Conservation (phyloP, 2,113 vertebrate species). For the Eubucco bourcierii region DNA sequence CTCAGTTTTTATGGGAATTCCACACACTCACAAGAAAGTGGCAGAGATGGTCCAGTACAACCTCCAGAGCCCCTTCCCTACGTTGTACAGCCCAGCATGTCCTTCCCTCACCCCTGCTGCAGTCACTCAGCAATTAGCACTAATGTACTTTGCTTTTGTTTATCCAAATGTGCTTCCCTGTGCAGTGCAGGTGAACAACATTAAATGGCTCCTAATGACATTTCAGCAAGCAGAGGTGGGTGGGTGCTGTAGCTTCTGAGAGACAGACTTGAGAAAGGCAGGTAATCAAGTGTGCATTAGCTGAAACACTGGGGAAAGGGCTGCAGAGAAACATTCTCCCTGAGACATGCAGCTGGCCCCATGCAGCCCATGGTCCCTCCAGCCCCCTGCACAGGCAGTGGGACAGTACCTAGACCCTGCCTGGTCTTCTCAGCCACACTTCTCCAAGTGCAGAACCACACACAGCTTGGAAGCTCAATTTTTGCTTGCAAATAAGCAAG, state of each 20-base stretch:
- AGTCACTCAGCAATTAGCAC: background rate
- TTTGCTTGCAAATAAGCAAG: background rate
- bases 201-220: constrained; percentile 55
- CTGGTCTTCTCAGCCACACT: fast-evolving
- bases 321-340: background rate
- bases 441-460: background rate
- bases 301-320: background rate
- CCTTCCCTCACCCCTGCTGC: background rate
- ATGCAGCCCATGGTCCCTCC: fast-evolving
- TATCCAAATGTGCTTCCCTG: background rate
- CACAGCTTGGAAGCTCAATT: fast-evolving
- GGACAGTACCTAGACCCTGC: background rate
- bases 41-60: background rate
- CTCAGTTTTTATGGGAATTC: background rate
- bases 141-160: constrained; percentile 19
- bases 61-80: background rate
- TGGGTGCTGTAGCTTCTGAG: constrained; percentile 11
- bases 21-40: background rate
- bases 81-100: background rate
- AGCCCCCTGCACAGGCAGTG: background rate
- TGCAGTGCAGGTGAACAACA: constrained; percentile 28
- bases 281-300: constrained; percentile 35
- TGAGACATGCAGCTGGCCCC: background rate
- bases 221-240: constrained; percentile 52
- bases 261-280: background rate